These are phyloP conservation scores for Cyprinodon tularosa DNA, from an alignment of 2,113 vertebrate genomes.

Conservation along the genomic window DNA sequence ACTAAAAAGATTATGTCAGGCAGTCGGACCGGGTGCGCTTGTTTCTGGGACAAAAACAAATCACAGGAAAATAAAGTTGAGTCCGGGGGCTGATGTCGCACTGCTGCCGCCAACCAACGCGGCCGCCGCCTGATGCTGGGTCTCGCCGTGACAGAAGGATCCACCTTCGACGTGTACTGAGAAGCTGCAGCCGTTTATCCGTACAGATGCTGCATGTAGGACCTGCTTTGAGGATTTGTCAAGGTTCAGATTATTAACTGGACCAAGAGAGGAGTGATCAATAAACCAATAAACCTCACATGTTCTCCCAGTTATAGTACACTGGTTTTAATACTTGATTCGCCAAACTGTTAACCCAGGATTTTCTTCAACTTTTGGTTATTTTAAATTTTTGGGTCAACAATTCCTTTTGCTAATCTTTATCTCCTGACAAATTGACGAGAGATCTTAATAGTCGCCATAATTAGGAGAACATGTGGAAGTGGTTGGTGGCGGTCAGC, in stretches of 20 bases:
- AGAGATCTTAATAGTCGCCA: background rate
- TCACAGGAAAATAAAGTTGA: background rate
- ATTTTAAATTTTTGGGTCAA: background rate
- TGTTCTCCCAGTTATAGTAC: constrained; percentile 5
- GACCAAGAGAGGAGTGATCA: background rate
- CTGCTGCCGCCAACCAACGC: background rate
- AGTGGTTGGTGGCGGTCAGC: constrained; percentile 32
- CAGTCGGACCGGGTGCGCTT: constrained; percentile 1
- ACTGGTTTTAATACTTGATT: background rate
- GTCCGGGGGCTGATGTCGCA: constrained; percentile 34
- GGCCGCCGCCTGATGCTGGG: background rate
- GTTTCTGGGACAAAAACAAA: constrained; percentile 1
- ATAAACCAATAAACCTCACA: background rate
- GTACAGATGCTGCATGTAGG: background rate
- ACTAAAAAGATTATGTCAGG: constrained; percentile 50
- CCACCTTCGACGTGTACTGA: no score
- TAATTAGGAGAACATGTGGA: background rate
- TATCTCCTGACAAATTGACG: background rate
- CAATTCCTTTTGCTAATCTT: background rate
- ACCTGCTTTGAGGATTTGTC: background rate
- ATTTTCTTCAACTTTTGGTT: background rate
- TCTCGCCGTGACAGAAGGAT: background rate
- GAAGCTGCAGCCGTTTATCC: no score
- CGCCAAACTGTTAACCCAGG: background rate
- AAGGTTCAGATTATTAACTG: background rate